Conservation (phyloP, 1,140 invertebrate genomes). For the Portunus trituberculatus region DNA sequence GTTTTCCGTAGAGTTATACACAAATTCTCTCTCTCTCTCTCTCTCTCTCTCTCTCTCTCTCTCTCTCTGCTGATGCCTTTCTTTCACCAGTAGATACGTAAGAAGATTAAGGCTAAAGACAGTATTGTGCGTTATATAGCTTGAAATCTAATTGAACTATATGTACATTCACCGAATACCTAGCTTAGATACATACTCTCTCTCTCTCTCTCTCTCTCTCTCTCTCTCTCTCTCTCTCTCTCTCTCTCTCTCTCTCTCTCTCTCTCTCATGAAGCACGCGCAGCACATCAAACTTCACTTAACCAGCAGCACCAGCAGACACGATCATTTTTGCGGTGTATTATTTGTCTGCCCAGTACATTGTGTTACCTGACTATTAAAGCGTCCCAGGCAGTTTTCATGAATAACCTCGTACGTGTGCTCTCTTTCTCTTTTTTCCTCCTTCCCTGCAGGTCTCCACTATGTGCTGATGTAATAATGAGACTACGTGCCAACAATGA, state of each 20-base stretch:
- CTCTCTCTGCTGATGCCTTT: not conserved
- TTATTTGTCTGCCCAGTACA: conserved; percentile 13
- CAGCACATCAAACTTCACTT: no score
- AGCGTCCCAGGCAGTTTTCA: no score
- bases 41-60: not conserved
- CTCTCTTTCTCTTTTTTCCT: no score
- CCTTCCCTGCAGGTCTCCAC: no score
- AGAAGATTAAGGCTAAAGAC: not conserved
- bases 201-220: conserved; percentile 36
- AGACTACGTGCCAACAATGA: not conserved
- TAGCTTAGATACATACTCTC: not conserved
- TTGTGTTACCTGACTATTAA: not conserved
- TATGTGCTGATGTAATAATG: not conserved
- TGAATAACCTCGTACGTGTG: no score
- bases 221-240: conserved; percentile 53
- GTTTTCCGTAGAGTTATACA: not conserved
- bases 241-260: conserved; percentile 60
- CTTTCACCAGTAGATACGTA: not conserved
- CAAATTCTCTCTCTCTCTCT: no score
- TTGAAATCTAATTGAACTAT: no score
- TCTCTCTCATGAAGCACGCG: no score
- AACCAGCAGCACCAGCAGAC: not conserved
- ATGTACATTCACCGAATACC: no score
- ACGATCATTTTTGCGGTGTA: not conserved
- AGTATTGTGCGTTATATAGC: no score